Evolutionary conservation across 2,888 invertebrate genomes (phyloP), one percentile per base, ranked within the genome.

Genomic region (Apomyelois bistriatella): DNA sequence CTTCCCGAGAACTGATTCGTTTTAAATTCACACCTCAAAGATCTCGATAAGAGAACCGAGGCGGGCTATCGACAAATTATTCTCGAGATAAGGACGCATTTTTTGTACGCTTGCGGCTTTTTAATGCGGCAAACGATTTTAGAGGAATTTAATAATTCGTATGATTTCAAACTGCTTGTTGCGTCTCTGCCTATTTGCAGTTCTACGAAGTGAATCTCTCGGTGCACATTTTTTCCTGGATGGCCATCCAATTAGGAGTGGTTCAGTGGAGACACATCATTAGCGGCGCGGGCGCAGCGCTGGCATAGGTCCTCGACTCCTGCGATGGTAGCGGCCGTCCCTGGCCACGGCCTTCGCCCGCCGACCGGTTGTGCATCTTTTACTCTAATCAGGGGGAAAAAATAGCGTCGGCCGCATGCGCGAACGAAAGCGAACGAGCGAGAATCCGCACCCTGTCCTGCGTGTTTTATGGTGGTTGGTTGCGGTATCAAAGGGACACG

Each of bases 361-460:
- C 66, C 74, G 79, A 90, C 89, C 88, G 88, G 88, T 90, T 86
- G 83, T 72, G 79, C 87, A 83, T 88, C 86, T 86, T 84, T 83
- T 84, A 80, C 86, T 87, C 85, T 86, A 88, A 89, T 88, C 89
- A 85, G 77, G 75, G 77, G 66, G 79, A 83, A 87, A 87, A 87
- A 82, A 76, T 80, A 79, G 68, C 76, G 72, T 68, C 66, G 75
- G 73, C 68, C 72, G 75, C 79, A 77, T 79, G 79, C 80, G 79
- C 85, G 70, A 83, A 85, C 76, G 82, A 87, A 86, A 85, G 82
- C 81, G 80, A 85, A 81, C 75, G 79, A 77, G 76, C 80, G 78
- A 76, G 79, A 72, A 76, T 76, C 72, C 76, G 74, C 79, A 74
- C 75, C 69, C 72, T 64, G 76, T 70, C 71, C 69, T 61, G 70